These are phyloP conservation scores for Drosophila tani DNA, from an alignment of 1,140 invertebrate genomes.

Conservation along the genomic window DNA sequence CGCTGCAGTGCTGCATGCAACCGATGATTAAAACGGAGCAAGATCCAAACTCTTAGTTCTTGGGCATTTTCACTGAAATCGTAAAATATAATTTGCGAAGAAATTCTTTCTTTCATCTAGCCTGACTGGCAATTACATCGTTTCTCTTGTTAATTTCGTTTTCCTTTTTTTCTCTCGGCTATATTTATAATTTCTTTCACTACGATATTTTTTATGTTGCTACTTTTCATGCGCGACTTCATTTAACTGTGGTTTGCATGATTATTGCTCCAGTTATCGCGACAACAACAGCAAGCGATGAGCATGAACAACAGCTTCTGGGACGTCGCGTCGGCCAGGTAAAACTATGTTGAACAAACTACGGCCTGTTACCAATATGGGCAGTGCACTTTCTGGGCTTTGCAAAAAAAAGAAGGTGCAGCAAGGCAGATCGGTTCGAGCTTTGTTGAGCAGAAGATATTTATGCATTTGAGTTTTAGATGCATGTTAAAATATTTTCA, in stretches of 20 bases:
- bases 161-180: constrained; percentile 27
- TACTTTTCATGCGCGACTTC: constrained; percentile 76
- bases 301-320: constrained; percentile 39
- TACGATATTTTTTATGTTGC: constrained; percentile 36
- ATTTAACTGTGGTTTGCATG: constrained; percentile 78
- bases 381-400: constrained; percentile 28
- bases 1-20: constrained; percentile 73
- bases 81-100: constrained; percentile 72
- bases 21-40: constrained; percentile 75
- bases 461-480: constrained; percentile 4
- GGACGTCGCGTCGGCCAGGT: constrained; percentile 46
- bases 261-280: constrained; percentile 78
- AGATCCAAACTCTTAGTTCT: constrained; percentile 73
- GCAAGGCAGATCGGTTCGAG: constrained; percentile 35
- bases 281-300: constrained; percentile 33
- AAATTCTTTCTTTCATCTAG: constrained; percentile 64
- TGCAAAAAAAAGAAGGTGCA: constrained; percentile 29
- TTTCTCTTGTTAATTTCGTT: constrained; percentile 60
- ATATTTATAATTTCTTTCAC: constrained; percentile 40
- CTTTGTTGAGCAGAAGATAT: constrained; percentile 26
- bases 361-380: constrained; percentile 45
- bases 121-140: constrained; percentile 61
- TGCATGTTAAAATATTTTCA: constrained; percentile 5
- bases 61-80: constrained; percentile 74
- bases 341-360: constrained; percentile 58